These are phyloP conservation scores for Zosterops japonicus DNA, from an alignment of 2,113 vertebrate genomes.

Conservation along the genomic window DNA sequence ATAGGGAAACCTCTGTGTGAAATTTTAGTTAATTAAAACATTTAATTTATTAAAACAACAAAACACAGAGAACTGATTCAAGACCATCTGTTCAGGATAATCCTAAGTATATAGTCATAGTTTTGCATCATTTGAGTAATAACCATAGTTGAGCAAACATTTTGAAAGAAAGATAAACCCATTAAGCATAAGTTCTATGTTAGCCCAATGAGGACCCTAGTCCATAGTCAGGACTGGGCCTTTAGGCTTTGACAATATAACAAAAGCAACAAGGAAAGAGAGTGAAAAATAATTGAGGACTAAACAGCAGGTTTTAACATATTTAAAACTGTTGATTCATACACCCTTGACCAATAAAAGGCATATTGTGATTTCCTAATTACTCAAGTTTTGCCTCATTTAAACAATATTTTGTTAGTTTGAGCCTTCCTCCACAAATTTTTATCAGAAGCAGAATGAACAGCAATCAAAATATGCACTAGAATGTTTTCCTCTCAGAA, in stretches of 20 bases:
- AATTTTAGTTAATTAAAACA: not conserved
- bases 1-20: not conserved
- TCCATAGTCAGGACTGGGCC: not conserved
- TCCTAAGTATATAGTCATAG: not conserved
- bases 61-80: slow-evolving; percentile 12
- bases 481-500: not conserved
- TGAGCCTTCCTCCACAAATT: not conserved
- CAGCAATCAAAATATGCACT: not conserved
- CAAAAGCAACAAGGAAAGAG: not conserved
- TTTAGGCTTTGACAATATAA: not conserved
- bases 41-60: slow-evolving; percentile 17
- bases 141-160: not conserved
- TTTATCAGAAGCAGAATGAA: not conserved
- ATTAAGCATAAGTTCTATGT: not conserved
- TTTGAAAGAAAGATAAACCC: not conserved
- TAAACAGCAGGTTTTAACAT: not conserved
- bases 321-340: not conserved
- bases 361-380: not conserved
- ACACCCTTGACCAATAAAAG: not conserved
- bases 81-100: not conserved
- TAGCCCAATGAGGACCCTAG: not conserved
- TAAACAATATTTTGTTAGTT: not conserved
- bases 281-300: not conserved
- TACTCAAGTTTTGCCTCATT: not conserved
- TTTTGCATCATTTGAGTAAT: not conserved